These are phyloP conservation scores for Cercopithecus mona DNA, from an alignment of 2,113 vertebrate species.

Conservation along the genomic window DNA sequence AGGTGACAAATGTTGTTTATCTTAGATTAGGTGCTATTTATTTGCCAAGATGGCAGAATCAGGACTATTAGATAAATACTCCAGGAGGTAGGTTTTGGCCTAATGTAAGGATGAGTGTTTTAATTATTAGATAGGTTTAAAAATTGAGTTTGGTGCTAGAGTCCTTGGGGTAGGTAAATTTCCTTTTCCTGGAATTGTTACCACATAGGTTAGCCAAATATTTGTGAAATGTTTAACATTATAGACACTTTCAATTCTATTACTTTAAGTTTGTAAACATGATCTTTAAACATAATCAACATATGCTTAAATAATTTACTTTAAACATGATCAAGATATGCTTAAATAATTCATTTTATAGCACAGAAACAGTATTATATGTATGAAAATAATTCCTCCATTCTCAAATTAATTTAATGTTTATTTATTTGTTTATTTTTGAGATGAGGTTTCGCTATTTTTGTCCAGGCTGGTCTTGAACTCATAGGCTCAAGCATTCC, in stretches of 20 bases:
- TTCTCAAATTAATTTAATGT: not conserved
- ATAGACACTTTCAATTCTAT: not conserved
- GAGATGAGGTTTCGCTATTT: too few species aligned
- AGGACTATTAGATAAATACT: not conserved
- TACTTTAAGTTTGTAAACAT: not conserved
- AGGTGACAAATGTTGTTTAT: not conserved
- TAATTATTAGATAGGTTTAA: not conserved
- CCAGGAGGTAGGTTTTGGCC: not conserved
- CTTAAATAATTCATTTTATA: conserved; percentile 3
- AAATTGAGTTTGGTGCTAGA: not conserved
- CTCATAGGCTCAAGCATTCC: too few species aligned
- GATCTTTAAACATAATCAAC: not conserved
- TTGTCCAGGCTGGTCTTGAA: too few species aligned
- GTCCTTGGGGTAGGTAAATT: not conserved
- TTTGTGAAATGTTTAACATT: not conserved
- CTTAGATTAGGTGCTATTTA: not conserved
- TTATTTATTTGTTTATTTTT: too few species aligned
- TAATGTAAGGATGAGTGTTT: not conserved
- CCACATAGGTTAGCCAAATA: not conserved
- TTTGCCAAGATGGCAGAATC: not conserved
- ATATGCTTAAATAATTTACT: not conserved
- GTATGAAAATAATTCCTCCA: not conserved
- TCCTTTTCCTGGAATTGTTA: not conserved
- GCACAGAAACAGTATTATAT: not conserved
- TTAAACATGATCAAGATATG: not conserved